Conservation (phyloP, 2,888 invertebrate species). For the Mythimna albipuncta region DNA sequence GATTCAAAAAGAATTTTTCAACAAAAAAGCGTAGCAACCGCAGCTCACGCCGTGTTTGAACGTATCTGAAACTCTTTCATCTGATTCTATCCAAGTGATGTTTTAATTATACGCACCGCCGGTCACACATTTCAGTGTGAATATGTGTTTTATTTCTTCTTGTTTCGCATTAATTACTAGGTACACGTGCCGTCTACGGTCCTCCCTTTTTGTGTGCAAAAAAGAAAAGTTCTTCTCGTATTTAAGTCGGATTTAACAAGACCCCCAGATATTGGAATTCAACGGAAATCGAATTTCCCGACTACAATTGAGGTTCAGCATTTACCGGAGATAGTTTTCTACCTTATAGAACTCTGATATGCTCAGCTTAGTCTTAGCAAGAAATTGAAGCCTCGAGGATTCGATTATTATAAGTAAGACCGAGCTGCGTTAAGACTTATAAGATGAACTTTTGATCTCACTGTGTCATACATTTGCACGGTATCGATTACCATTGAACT, state of each 20-base stretch:
- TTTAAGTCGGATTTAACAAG: constrained; percentile 73
- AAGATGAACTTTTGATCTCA: constrained; percentile 32
- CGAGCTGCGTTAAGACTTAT: constrained; percentile 15
- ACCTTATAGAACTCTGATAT: constrained; percentile 27
- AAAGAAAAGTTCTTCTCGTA: constrained; percentile 70
- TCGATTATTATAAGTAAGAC: constrained; percentile 20
- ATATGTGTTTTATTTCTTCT: constrained; percentile 81
- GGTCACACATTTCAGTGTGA: constrained; percentile 75
- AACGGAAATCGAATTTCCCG: constrained; percentile 55
- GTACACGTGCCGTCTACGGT: constrained; percentile 66
- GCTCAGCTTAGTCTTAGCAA: background rate
- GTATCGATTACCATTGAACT: constrained; percentile 34
- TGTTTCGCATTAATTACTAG: constrained; percentile 84
- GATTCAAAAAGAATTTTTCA: constrained; percentile 44
- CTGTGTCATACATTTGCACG: constrained; percentile 18
- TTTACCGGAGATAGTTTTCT: constrained; percentile 51
- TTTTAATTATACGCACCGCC: constrained; percentile 81
- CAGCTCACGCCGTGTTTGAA: constrained; percentile 57
- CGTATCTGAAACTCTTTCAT: constrained; percentile 66
- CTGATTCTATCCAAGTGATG: constrained; percentile 74
- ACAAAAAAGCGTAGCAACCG: constrained; percentile 54
- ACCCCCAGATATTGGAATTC: constrained; percentile 68
- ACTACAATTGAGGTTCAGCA: constrained; percentile 36
- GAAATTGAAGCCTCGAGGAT: background rate
- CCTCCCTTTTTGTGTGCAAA: constrained; percentile 80